Percentiles rank a stretch among this genome's conserved stretches.
phyloP scores from a whole-genome alignment of 1,140 invertebrate species.

The Sarcophaga peregrina region DNA sequence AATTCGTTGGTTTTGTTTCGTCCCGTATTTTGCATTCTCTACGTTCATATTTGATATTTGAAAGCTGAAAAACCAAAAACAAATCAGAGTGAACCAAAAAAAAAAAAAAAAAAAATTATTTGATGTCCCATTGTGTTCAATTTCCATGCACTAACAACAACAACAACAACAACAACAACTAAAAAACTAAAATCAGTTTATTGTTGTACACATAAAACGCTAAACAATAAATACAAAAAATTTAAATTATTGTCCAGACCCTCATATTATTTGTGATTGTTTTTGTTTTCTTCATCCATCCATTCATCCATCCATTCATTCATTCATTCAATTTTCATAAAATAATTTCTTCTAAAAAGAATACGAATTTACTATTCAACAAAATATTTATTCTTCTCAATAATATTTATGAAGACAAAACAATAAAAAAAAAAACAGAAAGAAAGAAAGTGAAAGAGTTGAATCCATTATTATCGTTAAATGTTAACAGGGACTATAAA shows the following conservation, averaged over 20 bases:
- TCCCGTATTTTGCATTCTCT: background rate
- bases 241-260: conserved; percentile 18
- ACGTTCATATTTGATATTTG: background rate
- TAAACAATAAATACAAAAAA: conserved; percentile 23
- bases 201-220: conserved; percentile 16
- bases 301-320: too few species aligned
- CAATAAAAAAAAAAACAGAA: too few species aligned
- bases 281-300: background rate
- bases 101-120: background rate
- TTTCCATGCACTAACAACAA: background rate
- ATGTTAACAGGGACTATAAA: too few species aligned
- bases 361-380: background rate
- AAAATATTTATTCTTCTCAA: background rate
- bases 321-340: background rate
- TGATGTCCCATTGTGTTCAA: conserved; percentile 26
- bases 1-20: background rate
- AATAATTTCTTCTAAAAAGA: background rate
- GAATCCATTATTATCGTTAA: too few species aligned
- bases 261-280: background rate
- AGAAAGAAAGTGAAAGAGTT: too few species aligned
- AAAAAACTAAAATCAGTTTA: background rate
- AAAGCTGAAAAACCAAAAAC: background rate
- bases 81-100: background rate
- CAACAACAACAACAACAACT: background rate
- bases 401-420: background rate